Percentiles rank a stretch among this genome's conserved stretches.
phyloP scores from a whole-genome alignment of 2,113 vertebrate species.

The Podarcis muralis region DNA sequence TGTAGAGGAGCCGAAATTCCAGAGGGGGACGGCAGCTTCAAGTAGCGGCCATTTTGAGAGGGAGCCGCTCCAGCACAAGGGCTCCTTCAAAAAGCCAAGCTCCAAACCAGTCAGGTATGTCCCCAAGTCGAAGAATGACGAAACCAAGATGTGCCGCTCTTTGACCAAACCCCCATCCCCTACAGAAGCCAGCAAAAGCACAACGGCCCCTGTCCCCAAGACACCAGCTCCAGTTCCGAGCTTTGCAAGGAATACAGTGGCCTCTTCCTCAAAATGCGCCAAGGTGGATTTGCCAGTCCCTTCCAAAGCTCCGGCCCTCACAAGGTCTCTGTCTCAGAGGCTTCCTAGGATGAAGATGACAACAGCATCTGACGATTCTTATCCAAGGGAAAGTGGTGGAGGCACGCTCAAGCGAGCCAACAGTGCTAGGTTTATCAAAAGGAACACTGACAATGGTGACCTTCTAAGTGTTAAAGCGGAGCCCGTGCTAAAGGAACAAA shows the following conservation, averaged over 20 bases:
- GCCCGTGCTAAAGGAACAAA: constrained; percentile 69
- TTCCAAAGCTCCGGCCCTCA: constrained; percentile 69
- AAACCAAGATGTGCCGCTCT: constrained; percentile 88
- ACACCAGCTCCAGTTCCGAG: constrained; percentile 73
- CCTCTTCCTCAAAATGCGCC: constrained; percentile 84
- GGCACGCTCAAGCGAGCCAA: constrained; percentile 79
- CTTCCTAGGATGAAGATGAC: constrained; percentile 69
- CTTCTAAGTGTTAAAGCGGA: constrained; percentile 63
- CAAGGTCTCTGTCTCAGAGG: constrained; percentile 77
- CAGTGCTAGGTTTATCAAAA: constrained; percentile 79
- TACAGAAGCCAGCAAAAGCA: constrained; percentile 71
- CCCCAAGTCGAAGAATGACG: constrained; percentile 80
- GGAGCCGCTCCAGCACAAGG: constrained; percentile 71
- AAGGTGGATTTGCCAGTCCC: constrained; percentile 75
- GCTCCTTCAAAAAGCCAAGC: constrained; percentile 82
- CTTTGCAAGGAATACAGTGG: constrained; percentile 93
- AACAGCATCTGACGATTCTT: constrained; percentile 59
- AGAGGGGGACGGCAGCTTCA: constrained; percentile 63
- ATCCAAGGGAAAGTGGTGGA: constrained; percentile 69
- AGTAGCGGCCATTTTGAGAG: constrained; percentile 72
- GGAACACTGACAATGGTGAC: constrained; percentile 68
- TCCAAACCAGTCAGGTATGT: constrained; percentile 86
- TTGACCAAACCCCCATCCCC: constrained; percentile 74
- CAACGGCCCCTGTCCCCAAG: constrained; percentile 54
- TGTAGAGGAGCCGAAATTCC: constrained; percentile 80